Evolutionary conservation across 1,140 invertebrate species (phyloP).

Genomic region (Penaeus chinensis): DNA sequence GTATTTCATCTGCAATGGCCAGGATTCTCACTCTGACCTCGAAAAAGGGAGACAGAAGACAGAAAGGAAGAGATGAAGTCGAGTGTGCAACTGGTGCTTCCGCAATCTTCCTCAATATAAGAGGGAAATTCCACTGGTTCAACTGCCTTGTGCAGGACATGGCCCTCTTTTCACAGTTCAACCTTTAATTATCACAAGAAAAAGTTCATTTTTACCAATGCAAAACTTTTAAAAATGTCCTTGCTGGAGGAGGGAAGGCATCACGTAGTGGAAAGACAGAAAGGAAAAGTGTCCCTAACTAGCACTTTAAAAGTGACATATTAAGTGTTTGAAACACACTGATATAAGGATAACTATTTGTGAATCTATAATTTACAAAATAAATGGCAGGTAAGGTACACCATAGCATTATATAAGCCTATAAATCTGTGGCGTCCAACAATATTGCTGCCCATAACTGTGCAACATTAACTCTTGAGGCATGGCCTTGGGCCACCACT

Average conservation of each 20-base stretch:
- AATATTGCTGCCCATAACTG: slow-evolving; percentile 42
- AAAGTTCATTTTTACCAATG: slow-evolving; percentile 20
- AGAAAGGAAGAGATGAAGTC: too few species aligned
- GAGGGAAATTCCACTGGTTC: too few species aligned
- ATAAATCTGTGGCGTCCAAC: slow-evolving; percentile 48
- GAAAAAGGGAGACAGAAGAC: too few species aligned
- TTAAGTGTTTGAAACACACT: slow-evolving; percentile 54
- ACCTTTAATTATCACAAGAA: background rate
- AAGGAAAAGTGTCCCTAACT: slow-evolving; percentile 35
- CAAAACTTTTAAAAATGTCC: slow-evolving; percentile 3
- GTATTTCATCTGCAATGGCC: slow-evolving; percentile 7
- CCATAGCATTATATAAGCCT: slow-evolving; percentile 40
- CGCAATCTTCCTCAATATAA: background rate
- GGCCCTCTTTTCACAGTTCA: slow-evolving; percentile 16
- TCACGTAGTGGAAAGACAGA: slow-evolving; percentile 38
- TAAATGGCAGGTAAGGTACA: slow-evolving; percentile 51
- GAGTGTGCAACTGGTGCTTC: background rate
- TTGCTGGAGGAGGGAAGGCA: slow-evolving; percentile 27
- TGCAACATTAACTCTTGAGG: slow-evolving; percentile 59
- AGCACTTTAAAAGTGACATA: slow-evolving; percentile 42
- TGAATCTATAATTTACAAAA: slow-evolving; percentile 51
- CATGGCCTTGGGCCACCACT: slow-evolving; percentile 54
- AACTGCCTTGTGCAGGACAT: background rate
- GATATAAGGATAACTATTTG: slow-evolving; percentile 47
- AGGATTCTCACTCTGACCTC: background rate